Evolutionary conservation across 2,113 vertebrate genomes (phyloP).

Genomic region (Gorsachius goisagi): DNA sequence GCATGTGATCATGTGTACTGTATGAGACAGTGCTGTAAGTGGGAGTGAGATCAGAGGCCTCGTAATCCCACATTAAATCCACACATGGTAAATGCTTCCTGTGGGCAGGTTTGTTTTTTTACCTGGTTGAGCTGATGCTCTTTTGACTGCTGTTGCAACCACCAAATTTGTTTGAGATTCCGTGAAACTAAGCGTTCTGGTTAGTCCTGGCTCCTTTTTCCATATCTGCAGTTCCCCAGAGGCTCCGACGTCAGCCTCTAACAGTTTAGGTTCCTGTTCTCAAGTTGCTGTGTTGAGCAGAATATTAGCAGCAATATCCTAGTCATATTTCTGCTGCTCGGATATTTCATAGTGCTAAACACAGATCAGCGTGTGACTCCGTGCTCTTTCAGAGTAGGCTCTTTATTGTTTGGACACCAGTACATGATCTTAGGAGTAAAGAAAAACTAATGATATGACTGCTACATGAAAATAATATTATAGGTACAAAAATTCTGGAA

Average conservation of each 20-base stretch:
- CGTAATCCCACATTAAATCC: background rate
- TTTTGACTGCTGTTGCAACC: background rate
- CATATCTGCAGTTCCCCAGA: background rate
- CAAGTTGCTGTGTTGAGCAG: background rate
- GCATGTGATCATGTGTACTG: background rate
- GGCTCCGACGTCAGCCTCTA: background rate
- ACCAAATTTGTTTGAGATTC: background rate
- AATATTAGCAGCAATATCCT: background rate
- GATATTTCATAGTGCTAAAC: background rate
- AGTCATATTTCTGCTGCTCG: background rate
- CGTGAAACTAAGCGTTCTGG: background rate
- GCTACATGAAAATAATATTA: background rate
- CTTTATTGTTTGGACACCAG: background rate
- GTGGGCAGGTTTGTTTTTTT: background rate
- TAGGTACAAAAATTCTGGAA: background rate
- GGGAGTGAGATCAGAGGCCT: background rate
- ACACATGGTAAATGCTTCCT: background rate
- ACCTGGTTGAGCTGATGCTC: background rate
- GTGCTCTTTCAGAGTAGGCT: background rate
- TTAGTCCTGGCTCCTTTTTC: background rate
- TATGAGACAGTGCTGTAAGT: background rate
- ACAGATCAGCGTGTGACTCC: background rate
- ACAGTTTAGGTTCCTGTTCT: background rate
- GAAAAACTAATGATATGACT: background rate
- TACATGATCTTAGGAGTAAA: background rate